Conservation (phyloP, 2,113 vertebrate genomes). For the Chamaetylas fuelleborni region DNA sequence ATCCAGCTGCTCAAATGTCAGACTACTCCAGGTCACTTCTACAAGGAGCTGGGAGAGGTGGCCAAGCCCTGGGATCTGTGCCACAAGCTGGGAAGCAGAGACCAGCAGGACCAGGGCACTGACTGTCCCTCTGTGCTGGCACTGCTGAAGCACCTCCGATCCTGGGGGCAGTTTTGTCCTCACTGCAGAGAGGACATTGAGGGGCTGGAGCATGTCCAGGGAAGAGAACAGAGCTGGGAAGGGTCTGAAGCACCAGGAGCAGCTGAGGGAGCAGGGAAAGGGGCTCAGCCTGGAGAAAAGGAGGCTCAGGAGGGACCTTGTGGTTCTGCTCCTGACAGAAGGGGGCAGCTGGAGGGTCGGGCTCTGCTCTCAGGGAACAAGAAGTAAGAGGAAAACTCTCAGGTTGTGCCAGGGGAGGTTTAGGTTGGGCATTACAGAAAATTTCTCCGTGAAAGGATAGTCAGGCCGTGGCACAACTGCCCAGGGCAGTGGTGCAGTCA, state of each 20-base stretch:
- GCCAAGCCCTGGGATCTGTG: background rate
- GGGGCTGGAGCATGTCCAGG: background rate
- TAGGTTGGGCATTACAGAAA: background rate
- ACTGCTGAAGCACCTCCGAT: background rate
- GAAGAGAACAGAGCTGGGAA: too few relatives aligned
- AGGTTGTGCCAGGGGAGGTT: background rate
- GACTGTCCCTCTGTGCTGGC: background rate
- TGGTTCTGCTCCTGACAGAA: background rate
- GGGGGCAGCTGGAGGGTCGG: rapidly evolving
- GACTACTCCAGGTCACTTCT: background rate
- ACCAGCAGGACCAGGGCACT: background rate
- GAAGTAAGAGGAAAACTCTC: too few relatives aligned
- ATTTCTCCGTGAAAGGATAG: background rate
- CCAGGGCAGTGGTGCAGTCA: background rate
- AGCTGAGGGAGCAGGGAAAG: too few relatives aligned
- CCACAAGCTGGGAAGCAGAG: background rate
- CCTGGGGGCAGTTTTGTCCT: background rate
- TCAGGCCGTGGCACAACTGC: background rate
- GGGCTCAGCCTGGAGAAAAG: background rate
- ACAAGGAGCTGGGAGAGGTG: background rate
- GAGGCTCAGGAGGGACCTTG: background rate
- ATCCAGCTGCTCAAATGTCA: background rate
- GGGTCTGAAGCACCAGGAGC: too few relatives aligned
- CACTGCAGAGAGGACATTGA: background rate
- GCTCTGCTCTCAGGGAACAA: background rate